Evolutionary conservation across 2,888 invertebrate genomes (phyloP), one percentile per base, ranked within the genome.

Genomic region (Theodoxus fluviatilis): DNA sequence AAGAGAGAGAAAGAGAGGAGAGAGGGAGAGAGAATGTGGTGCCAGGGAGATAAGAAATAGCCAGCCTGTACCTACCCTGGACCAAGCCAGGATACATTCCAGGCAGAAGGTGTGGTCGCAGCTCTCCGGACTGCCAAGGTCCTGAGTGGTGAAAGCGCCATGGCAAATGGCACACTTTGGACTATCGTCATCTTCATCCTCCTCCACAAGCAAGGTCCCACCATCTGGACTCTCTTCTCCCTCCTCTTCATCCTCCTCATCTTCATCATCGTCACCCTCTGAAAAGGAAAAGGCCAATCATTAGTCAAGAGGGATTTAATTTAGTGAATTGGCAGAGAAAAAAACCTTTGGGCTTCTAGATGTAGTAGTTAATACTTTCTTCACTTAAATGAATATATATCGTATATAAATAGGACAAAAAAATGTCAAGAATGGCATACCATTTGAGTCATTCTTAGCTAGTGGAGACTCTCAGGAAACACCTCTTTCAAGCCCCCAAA

Each of bases 21-120:
- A n/a, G 9, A 61, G 22, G n/a, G 33, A 31, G 33, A 33, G 22
- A 61, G 18, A 31, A 33, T 31, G 33, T 28, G 22, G 63, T 37
- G 63, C n/a, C 35, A 38, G 63, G 28, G 2, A 38, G 2, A 33
- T 9, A 3, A 9, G 37, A 3, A 38, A n/a, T n/a, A n/a, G n/a
- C n/a, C n/a, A n/a, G n/a, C n/a, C n/a, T 28, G 22, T 37, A 75
- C 79, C 73, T 84, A 90, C 90, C 85, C 92, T 94, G n/a, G 95
- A 92, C 97, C 97, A 97, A 85, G 96, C 95, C 67, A 92, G 91
- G 75, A 97, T 92, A 86, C 97, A 97, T 78, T 93, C 92, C 49
- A 94, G 90, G 86, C 97, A 97, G 87, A 96, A 97, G 71, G 91
- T 90, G 85, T 97, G 97, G 77, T 94, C 94, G 88, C 96, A 97